Percentiles rank a stretch among this genome's conserved stretches.
Evolutionary conservation across 1,140 invertebrate genomes (phyloP).

Genomic region (Bombus confusus): DNA sequence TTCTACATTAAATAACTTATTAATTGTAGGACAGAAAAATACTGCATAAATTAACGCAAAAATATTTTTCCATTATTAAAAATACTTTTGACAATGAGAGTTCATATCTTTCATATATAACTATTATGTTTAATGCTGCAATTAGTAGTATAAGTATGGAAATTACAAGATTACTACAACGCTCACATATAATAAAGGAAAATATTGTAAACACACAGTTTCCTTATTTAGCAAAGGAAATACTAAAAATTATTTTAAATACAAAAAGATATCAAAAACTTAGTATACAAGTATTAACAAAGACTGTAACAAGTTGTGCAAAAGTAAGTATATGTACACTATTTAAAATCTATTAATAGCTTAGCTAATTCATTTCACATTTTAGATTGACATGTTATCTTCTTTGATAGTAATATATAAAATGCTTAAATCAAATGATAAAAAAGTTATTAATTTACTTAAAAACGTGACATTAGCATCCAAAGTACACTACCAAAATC

Average conservation of each 20-base stretch:
- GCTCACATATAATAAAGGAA: background rate
- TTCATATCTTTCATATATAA: constrained; percentile 52
- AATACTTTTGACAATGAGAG: background rate
- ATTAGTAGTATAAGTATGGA: constrained; percentile 61
- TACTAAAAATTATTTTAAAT: constrained; percentile 60
- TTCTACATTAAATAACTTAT: background rate
- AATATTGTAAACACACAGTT: constrained; percentile 37
- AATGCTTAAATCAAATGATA: constrained; percentile 34
- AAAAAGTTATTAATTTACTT: constrained; percentile 19
- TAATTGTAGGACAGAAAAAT: constrained; percentile 62
- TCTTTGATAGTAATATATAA: constrained; percentile 57
- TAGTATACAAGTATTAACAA: constrained; percentile 52
- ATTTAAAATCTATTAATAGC: background rate
- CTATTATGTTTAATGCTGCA: constrained; percentile 61
- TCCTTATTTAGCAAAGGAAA: constrained; percentile 60
- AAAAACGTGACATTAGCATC: constrained; percentile 9
- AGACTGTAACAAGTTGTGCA: constrained; percentile 55
- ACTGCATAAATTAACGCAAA: constrained; percentile 47
- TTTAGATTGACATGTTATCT: constrained; percentile 67
- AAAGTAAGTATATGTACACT: constrained; percentile 50
- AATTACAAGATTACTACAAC: constrained; percentile 8
- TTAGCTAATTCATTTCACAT: constrained; percentile 2
- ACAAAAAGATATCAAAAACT: constrained; percentile 48
- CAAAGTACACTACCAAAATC: constrained; percentile 28
- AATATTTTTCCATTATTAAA: constrained; percentile 48